Base-by-base conservation (phyloP, 1,140 invertebrate species). In the Camponotus pennsylvanicus region DNA sequence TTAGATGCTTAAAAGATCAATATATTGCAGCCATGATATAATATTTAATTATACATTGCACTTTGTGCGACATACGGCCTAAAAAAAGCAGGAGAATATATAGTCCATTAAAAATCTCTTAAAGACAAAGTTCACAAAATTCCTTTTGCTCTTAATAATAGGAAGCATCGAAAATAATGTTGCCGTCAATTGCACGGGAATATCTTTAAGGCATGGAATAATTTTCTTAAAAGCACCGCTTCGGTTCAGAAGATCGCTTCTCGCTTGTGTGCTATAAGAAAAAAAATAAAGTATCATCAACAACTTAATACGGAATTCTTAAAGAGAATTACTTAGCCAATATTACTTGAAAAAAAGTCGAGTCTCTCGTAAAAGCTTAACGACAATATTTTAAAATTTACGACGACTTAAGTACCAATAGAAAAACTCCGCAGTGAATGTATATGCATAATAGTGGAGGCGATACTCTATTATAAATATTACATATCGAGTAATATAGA, bases 151-250 rank as follows among this genome's bases (percentile, higher is more conserved):
- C 5, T 70, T 70, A 57, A 42, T 57, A 37, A 18, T 9, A 57
- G 32, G 42, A 66, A 78, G 42, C 42, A 32, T 70, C 67, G 40
- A 66, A 42, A 70, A 70, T 52, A 80, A 70, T 49, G 21, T 40
- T 40, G 77, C 64, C 49, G 78, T 80, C 78, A 49, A 80, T 80
- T 27, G 9, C 21, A 40, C 49, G 49, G 32, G 66, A 57, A 80
- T 80, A 80, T 70, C 78, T 80, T 57, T 52, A 70, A 80, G 49
- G 64, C 52, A 80, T 57, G 49, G 64, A 80, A 80, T 80, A 80
- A 80, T 80, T 80, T 80, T 80, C 78, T 80, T 80, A 80, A 80
- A 80, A 80, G 78, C 77, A 57, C 69, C 64, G 42, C 34, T 55
- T 70, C 37, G 37, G 52, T 70, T 27, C 37, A 80, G 37, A 55